Base-by-base conservation (phyloP, 2,113 vertebrate genomes). In the Nesoenas mayeri region DNA sequence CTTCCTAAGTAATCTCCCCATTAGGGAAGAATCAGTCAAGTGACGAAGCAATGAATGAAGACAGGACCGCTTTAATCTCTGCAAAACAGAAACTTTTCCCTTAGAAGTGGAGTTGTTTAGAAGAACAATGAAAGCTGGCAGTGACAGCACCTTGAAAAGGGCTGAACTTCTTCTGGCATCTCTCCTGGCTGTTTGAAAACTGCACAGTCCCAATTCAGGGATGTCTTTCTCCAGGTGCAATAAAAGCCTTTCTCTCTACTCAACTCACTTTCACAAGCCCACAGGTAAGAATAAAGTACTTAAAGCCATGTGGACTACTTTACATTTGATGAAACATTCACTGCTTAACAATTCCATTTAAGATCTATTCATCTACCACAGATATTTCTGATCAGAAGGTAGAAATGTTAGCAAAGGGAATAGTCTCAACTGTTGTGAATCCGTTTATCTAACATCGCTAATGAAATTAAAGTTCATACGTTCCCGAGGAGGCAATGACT, bases 21-120 rank as follows among this genome's bases (percentile, higher is more conserved):
- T 92, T 95, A 97, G 91, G 86, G 94, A 95, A 92, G 84, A 92
- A 94, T 95, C 96, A 94, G 91, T 95, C 96, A 91, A 95, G 77
- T 89, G 95, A 88, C 20, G 50, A 89, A 66, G 77, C 79, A 89
- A 89, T 85, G 94, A 96, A 75, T 89, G 88, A 96, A 95, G 94
- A 81, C 83, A 94, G 91, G 81, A 92, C 47, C 57, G 78, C 93
- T 97, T 96, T 96, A 93, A 96, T 95, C 91, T 97, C 92, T 38
- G 74, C 56, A 80, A 96, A 80, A 3, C 88, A 97, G 93, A 94
- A 91, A 96, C 89, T 96, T 89, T 93, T 88, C 69, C 92, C 83
- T 95, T 67, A 96, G 95, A 93, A 96, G 73, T 94, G 61, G 62
- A 75, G 86, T 75, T 95, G 86, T 95, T 97, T 72, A 92, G 89